These are phyloP conservation scores for Olivierus martensii DNA, from an alignment of 1,140 invertebrate species.

Conservation along the genomic window DNA sequence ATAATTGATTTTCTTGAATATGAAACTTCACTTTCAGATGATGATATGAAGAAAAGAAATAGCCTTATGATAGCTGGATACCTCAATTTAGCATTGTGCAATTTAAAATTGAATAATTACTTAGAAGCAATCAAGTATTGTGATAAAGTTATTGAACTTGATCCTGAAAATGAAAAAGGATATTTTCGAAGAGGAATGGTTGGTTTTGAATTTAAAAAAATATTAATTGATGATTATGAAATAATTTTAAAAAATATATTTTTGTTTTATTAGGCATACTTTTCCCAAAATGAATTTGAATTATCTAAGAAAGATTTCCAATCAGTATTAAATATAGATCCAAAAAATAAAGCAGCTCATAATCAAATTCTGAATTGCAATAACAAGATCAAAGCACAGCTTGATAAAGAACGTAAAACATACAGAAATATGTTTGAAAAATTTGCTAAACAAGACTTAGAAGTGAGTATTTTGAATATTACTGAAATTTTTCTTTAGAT, in stretches of 20 bases:
- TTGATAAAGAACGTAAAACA: constrained; percentile 68
- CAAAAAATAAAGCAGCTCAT: constrained; percentile 65
- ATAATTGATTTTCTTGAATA: constrained; percentile 36
- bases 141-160: constrained; percentile 54
- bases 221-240: too few species aligned
- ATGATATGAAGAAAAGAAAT: constrained; percentile 36
- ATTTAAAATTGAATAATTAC: constrained; percentile 63
- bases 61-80: constrained; percentile 52
- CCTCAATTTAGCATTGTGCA: constrained; percentile 72
- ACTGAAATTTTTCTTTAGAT: too few species aligned
- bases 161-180: constrained; percentile 73
- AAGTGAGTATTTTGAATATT: constrained; percentile 24
- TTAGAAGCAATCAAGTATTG: constrained; percentile 53
- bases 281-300: constrained; percentile 60
- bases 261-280: constrained; percentile 46
- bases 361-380: constrained; percentile 60
- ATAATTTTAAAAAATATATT: neutral
- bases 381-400: constrained; percentile 55
- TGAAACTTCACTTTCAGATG: constrained; percentile 22
- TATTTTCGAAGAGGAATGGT: constrained; percentile 73
- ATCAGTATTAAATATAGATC: constrained; percentile 51
- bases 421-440: constrained; percentile 85
- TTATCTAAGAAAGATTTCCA: constrained; percentile 65
- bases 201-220: constrained; percentile 19
- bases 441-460: constrained; percentile 28